A percentile compares a stretch with the other conserved stretches of the same genome.
These are phyloP conservation scores for Grus americana DNA, from an alignment of 2,113 vertebrate species.

Conservation along the genomic window DNA sequence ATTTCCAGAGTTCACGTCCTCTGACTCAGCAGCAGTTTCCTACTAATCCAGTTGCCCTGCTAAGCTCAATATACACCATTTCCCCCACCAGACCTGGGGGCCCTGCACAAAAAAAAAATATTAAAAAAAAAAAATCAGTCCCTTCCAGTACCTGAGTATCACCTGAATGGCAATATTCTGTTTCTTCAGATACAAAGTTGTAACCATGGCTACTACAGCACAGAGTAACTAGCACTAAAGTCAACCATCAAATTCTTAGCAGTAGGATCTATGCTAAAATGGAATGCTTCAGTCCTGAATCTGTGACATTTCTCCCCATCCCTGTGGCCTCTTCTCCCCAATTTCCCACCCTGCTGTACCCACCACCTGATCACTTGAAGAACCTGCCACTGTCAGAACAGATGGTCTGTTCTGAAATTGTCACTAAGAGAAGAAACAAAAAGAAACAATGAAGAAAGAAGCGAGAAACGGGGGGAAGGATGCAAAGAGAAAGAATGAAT, in stretches of 20 bases:
- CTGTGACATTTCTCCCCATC: not conserved
- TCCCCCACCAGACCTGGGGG: not conserved
- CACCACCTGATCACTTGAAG: not conserved
- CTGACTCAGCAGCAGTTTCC: not conserved
- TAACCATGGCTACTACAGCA: not conserved
- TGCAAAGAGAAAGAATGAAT: constrained; percentile 3
- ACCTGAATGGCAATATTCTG: not conserved
- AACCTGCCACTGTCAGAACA: not conserved
- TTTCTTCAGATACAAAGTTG: not conserved
- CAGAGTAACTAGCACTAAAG: not conserved
- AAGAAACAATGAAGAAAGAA: constrained; percentile 29
- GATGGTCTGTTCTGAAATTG: not conserved
- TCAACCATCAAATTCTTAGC: not conserved
- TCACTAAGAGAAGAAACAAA: constrained; percentile 5
- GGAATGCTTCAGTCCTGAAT: not conserved
- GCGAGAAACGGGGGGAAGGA: constrained; percentile 14
- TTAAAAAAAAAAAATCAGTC: not conserved
- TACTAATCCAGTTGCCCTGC: not conserved
- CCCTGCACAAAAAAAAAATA: not conserved
- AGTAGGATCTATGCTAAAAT: not conserved
- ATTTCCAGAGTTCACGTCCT: not conserved
- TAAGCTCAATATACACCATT: not conserved
- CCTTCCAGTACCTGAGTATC: not conserved
- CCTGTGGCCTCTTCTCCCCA: not conserved
- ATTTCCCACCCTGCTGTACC: not conserved